Evolutionary conservation across 2,113 vertebrate species (phyloP).

Genomic region (Scopus umbretta): DNA sequence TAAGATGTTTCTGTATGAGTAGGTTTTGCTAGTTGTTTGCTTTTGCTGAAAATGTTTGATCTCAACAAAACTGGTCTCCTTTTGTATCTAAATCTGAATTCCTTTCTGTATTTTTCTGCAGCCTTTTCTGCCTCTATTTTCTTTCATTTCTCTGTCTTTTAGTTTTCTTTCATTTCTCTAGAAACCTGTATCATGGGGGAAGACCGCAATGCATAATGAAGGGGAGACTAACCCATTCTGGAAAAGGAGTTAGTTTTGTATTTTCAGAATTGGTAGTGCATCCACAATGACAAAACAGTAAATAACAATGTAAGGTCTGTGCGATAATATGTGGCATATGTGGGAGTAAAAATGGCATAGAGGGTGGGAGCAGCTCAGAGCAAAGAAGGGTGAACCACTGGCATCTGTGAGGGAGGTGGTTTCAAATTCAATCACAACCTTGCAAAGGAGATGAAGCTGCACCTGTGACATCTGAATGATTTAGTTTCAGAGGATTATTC

Average conservation of each 20-base stretch:
- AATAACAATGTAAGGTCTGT: background rate
- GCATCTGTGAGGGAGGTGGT: background rate
- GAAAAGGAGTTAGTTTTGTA: background rate
- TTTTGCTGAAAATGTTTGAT: background rate
- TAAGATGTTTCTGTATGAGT: background rate
- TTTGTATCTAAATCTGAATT: background rate
- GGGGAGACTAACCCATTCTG: background rate
- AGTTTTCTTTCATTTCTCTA: background rate
- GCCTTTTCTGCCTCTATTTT: background rate
- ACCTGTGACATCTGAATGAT: background rate
- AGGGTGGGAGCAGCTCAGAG: background rate
- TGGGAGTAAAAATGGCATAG: background rate
- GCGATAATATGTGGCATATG: background rate
- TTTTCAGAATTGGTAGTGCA: background rate
- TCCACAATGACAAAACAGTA: background rate
- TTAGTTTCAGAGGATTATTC: background rate
- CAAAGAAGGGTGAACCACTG: background rate
- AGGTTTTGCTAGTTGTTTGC: background rate
- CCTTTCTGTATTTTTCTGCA: background rate
- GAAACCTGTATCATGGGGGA: background rate
- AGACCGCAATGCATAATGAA: background rate
- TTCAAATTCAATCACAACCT: accelerated
- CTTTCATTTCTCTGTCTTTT: background rate
- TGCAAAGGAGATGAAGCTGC: background rate
- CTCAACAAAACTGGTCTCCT: background rate